Conservation (phyloP, 2,888 invertebrate genomes). For the Aphidius colemani region DNA sequence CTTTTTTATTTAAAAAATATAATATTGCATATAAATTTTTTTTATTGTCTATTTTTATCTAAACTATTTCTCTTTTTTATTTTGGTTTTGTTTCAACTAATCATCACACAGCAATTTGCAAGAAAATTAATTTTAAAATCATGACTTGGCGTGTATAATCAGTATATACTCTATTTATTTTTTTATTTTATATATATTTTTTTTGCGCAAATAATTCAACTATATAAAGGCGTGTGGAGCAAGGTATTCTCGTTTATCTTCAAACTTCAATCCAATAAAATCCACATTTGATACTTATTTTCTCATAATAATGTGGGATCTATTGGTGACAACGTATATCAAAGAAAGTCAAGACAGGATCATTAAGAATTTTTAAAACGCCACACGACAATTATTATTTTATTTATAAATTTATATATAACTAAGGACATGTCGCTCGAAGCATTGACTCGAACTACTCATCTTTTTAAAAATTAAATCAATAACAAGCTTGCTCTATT, state of each 20-base stretch:
- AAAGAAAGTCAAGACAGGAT: slow-evolving; percentile 6
- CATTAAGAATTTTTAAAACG: slow-evolving; percentile 12
- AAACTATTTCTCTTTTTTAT: slow-evolving; percentile 21
- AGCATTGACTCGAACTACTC: slow-evolving; percentile 28
- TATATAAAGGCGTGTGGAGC: slow-evolving; percentile 51
- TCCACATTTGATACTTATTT: slow-evolving; percentile 19
- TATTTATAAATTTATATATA: slow-evolving; percentile 3
- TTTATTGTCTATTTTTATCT: slow-evolving; percentile 17
- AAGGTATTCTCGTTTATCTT: slow-evolving; percentile 43
- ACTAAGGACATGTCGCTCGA: not conserved
- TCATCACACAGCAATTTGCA: slow-evolving; percentile 29
- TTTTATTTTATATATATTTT: slow-evolving; percentile 22
- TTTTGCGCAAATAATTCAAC: slow-evolving; percentile 27
- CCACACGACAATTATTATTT: slow-evolving; percentile 9
- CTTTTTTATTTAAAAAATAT: not conserved
- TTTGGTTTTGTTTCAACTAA: slow-evolving; percentile 4
- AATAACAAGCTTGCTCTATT: no score
- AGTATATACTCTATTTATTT: not conserved
- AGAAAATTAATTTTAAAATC: slow-evolving; percentile 20
- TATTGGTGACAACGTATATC: slow-evolving; percentile 14
- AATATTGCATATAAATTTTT: slow-evolving; percentile 6
- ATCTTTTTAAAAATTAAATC: slow-evolving; percentile 2
- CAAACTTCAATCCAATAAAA: slow-evolving; percentile 37
- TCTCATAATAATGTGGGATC: slow-evolving; percentile 24
- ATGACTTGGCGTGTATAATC: not conserved